These are phyloP conservation scores for Holothuria leucospilota DNA, from an alignment of 53 echinoderm and acorn worm genomes.

Conservation along the genomic window DNA sequence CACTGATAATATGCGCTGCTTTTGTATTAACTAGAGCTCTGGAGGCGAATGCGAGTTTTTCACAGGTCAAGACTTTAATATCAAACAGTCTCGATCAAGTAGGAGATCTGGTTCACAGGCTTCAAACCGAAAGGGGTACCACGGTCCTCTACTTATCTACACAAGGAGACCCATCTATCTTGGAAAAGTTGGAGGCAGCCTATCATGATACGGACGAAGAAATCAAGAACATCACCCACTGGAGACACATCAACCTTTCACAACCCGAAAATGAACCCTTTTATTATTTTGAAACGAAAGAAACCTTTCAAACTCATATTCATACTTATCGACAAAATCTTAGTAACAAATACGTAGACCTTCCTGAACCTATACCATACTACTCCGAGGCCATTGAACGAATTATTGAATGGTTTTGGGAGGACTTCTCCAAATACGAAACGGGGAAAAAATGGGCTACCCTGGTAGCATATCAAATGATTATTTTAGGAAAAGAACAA, in stretches of 20 bases:
- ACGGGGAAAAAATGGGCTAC: constrained; percentile 88
- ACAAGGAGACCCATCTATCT: not conserved
- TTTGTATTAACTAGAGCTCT: constrained; percentile 38
- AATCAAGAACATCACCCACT: constrained; percentile 17
- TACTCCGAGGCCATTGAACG: constrained; percentile 84
- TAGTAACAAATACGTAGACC: not conserved
- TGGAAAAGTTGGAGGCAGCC: not conserved
- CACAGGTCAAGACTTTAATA: constrained; percentile 26
- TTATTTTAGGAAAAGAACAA: constrained; percentile 96
- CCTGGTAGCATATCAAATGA: constrained; percentile 86
- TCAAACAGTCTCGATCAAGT: constrained; percentile 57
- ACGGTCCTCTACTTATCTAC: constrained; percentile 70
- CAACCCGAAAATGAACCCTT: not conserved
- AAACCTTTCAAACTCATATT: constrained; percentile 30
- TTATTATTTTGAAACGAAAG: constrained; percentile 26
- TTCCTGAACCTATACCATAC: constrained; percentile 62
- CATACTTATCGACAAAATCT: constrained; percentile 14
- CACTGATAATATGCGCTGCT: constrained; percentile 23
- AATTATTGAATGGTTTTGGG: constrained; percentile 86
- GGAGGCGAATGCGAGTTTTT: not conserved
- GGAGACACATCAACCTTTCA: not conserved
- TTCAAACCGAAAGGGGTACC: constrained; percentile 80
- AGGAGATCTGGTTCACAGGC: constrained; percentile 68
- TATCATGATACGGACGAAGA: constrained; percentile 42
- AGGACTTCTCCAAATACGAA: constrained; percentile 85